Evolutionary conservation across 1,140 invertebrate species (phyloP).

Genomic region (Pogonus chalceus): DNA sequence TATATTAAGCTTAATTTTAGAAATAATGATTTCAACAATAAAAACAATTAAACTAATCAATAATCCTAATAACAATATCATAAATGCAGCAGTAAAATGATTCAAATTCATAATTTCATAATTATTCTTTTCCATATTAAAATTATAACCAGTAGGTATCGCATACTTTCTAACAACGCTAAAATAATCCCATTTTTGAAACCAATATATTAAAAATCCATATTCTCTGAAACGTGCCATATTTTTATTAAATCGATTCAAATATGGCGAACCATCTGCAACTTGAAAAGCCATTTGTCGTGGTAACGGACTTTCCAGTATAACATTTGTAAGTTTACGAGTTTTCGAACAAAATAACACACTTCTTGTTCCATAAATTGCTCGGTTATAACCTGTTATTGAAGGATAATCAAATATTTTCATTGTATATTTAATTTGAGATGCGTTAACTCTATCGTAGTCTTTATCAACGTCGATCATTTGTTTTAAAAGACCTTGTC

Average conservation of each 20-base stretch:
- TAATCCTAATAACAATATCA: background rate
- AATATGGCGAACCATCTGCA: background rate
- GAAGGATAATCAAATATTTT: background rate
- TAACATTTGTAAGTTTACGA: background rate
- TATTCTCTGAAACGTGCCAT: background rate
- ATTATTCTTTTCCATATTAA: background rate
- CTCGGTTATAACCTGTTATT: background rate
- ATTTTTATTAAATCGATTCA: background rate
- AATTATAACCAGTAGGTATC: background rate
- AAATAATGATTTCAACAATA: background rate
- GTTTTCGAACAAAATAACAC: background rate
- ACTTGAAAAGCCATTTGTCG: background rate
- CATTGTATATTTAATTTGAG: background rate
- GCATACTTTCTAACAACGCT: background rate
- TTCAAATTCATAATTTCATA: background rate
- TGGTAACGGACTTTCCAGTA: background rate
- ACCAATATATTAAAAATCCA: background rate
- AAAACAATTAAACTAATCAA: background rate
- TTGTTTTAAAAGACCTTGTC: background rate
- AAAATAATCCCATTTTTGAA: background rate
- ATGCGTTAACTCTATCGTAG: background rate
- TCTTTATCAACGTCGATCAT: background rate
- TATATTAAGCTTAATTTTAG: too few relatives aligned
- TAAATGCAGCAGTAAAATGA: background rate
- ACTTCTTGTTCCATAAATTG: background rate